A percentile compares a stretch with the other conserved stretches of the same genome.
Conservation (phyloP, 2,888 invertebrate species). For the Nomada goodeniana region DNA sequence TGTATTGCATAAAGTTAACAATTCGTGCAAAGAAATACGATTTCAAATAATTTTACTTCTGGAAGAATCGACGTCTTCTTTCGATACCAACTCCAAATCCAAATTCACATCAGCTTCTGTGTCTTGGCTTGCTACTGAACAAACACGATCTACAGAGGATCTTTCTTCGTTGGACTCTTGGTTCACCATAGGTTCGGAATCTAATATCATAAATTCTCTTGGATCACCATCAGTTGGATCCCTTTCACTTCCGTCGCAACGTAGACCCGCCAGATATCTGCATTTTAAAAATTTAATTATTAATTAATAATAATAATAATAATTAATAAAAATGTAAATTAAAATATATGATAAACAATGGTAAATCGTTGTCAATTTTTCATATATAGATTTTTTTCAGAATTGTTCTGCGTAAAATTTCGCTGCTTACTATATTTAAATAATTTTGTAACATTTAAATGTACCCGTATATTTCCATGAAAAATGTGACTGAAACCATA, state of each 20-base stretch:
- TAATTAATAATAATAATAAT: not conserved
- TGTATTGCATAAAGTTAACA: not conserved
- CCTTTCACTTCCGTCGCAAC: constrained; percentile 77
- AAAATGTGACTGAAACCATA: constrained; percentile 88
- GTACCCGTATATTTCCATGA: constrained; percentile 85
- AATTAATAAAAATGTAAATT: no score
- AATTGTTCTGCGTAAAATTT: not conserved
- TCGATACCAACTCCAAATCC: constrained; percentile 74
- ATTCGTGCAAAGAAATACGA: not conserved
- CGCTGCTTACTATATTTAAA: not conserved
- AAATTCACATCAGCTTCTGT: constrained; percentile 77
- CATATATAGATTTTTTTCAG: no score
- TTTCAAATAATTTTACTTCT: constrained; percentile 64
- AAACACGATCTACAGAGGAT: constrained; percentile 42
- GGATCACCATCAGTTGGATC: constrained; percentile 67
- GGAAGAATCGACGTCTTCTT: constrained; percentile 70
- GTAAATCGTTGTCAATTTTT: not conserved
- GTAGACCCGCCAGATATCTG: constrained; percentile 80
- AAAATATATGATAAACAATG: not conserved
- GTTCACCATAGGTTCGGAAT: constrained; percentile 36
- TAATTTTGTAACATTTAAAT: constrained; percentile 5
- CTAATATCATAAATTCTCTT: constrained; percentile 61
- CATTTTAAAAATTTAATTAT: not conserved
- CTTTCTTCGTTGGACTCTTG: constrained; percentile 39
- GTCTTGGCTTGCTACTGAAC: constrained; percentile 69